Evolutionary conservation across 1,140 invertebrate genomes (phyloP).

Genomic region (Nasonia vitripennis): DNA sequence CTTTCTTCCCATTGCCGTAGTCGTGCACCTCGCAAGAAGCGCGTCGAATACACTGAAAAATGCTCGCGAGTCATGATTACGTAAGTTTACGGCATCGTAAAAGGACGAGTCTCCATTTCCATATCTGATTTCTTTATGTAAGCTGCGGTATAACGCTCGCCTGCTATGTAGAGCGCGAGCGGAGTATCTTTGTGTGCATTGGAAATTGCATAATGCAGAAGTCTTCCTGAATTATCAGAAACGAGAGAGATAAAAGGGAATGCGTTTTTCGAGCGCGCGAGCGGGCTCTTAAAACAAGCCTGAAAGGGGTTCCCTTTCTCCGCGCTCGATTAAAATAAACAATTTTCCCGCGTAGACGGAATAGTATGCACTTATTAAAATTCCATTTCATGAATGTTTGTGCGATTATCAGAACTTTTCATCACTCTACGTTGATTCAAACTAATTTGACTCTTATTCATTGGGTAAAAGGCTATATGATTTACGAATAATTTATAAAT

Average conservation of each 20-base stretch:
- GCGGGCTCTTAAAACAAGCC: neutral
- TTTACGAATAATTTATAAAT: no score
- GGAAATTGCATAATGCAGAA: conserved; percentile 34
- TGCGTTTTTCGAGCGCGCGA: neutral
- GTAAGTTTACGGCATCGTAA: conserved; percentile 32
- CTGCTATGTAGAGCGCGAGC: no score
- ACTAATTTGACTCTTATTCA: neutral
- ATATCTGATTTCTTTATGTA: conserved; percentile 48
- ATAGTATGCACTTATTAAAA: neutral
- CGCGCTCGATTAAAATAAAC: conserved; percentile 10
- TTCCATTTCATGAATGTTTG: neutral
- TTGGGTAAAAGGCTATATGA: no score
- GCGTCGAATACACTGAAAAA: conserved; percentile 5
- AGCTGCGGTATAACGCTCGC: neutral
- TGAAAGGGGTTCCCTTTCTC: neutral
- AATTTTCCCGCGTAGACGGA: neutral
- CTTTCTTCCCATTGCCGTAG: neutral
- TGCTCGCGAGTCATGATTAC: conserved; percentile 29
- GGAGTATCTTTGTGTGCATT: conserved; percentile 6
- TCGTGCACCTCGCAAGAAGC: neutral
- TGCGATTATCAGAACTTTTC: neutral
- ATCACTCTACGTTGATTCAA: neutral
- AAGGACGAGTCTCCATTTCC: conserved; percentile 28
- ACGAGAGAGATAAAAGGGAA: conserved; percentile 21
- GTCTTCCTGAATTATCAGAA: conserved; percentile 22